These are phyloP conservation scores for Thalassarche chlororhynchos DNA, from an alignment of 2,113 vertebrate genomes.

Conservation along the genomic window DNA sequence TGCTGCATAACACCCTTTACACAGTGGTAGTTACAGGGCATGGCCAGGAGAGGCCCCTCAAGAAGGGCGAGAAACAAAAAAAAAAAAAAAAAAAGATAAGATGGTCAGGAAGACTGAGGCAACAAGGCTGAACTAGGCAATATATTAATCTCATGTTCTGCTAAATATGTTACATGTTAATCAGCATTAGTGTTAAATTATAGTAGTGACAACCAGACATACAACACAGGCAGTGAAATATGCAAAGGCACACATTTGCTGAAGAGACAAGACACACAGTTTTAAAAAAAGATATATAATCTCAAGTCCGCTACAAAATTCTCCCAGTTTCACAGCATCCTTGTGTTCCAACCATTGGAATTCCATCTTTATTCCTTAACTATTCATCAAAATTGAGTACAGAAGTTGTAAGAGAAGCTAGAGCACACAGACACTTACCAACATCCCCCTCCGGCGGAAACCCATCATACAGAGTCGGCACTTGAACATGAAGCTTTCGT, in stretches of 20 bases:
- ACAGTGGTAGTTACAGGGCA: neutral
- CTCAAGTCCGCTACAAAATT: neutral
- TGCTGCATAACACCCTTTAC: neutral
- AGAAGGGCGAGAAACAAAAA: neutral
- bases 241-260: neutral
- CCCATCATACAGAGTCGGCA: slow-evolving; percentile 99
- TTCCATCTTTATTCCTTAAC: neutral
- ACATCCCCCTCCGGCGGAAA: slow-evolving; percentile 94
- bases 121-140: neutral
- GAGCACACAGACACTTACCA: slow-evolving; percentile 82
- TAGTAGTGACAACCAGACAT: neutral
- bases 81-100: neutral
- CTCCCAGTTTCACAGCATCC: neutral
- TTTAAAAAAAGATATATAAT: neutral
- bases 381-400: too few relatives aligned
- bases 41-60: neutral
- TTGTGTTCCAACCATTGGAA: neutral
- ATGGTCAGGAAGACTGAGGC: neutral
- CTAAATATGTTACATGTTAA: neutral
- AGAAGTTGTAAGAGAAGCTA: neutral
- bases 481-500: slow-evolving; percentile 98
- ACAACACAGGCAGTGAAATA: neutral
- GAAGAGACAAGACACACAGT: neutral
- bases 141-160: neutral
- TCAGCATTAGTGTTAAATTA: neutral